Evolutionary conservation across 2,113 vertebrate species (phyloP).

Genomic region (Centrocercus urophasianus): DNA sequence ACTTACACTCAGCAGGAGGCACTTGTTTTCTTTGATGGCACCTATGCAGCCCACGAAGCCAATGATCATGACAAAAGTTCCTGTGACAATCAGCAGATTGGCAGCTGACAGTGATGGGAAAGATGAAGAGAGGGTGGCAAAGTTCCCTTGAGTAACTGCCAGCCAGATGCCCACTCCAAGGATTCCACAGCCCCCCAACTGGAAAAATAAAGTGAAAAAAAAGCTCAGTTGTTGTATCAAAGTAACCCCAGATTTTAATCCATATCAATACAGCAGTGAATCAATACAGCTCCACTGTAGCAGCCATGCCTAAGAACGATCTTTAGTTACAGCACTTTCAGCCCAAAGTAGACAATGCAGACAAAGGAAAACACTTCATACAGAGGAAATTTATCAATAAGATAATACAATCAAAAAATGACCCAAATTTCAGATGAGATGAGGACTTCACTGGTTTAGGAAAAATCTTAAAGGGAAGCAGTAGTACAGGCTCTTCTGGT

Average conservation of each 20-base stretch:
- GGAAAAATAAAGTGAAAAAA: slow-evolving; percentile 54
- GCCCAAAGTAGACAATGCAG: not conserved
- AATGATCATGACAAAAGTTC: slow-evolving; percentile 94
- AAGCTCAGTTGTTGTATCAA: not conserved
- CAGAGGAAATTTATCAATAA: not conserved
- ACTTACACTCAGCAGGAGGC: slow-evolving; percentile 94
- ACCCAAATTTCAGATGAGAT: not conserved
- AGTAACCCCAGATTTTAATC: not conserved
- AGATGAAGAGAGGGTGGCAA: slow-evolving; percentile 95
- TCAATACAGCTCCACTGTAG: not conserved
- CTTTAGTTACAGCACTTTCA: not conserved
- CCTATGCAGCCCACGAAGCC: slow-evolving; percentile 97
- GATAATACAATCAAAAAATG: not conserved
- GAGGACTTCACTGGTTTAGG: not conserved
- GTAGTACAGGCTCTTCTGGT: not conserved
- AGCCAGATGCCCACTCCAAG: slow-evolving; percentile 87
- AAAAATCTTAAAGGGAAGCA: not conserved
- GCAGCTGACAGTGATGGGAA: slow-evolving; percentile 95
- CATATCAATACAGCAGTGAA: not conserved
- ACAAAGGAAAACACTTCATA: not conserved
- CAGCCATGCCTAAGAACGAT: not conserved
- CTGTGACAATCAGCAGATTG: slow-evolving; percentile 93
- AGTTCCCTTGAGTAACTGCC: slow-evolving; percentile 89
- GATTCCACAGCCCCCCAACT: slow-evolving; percentile 86
- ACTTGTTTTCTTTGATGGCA: slow-evolving; percentile 95